Evolutionary conservation across 2,113 vertebrate genomes (phyloP).

Genomic region (Holacanthus passer): DNA sequence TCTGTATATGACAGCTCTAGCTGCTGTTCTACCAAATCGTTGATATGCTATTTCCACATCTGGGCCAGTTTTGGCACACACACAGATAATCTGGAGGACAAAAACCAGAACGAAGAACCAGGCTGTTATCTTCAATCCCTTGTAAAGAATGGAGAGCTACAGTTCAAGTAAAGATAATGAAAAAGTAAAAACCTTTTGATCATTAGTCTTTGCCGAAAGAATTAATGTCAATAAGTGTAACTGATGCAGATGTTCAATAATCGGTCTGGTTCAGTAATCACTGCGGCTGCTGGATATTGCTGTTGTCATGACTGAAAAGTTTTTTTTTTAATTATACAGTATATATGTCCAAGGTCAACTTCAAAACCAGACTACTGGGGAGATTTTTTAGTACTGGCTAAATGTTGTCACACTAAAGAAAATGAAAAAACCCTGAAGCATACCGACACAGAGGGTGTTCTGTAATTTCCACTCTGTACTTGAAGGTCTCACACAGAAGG

Average conservation of each 20-base stretch:
- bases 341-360: background rate
- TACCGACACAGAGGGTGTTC: background rate
- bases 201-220: background rate
- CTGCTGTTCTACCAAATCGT: too few species aligned
- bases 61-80: too few species aligned
- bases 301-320: background rate
- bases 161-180: background rate
- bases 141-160: background rate
- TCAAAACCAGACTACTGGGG: background rate
- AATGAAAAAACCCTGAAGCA: background rate
- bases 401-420: background rate
- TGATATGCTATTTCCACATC: too few species aligned
- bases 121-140: background rate
- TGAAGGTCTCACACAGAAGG: background rate
- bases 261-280: background rate
- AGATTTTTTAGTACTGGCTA: background rate
- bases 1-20: too few species aligned
- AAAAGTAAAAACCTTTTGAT: background rate
- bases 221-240: background rate
- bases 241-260: background rate
- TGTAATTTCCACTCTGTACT: background rate
- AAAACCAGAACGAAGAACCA: too few species aligned
- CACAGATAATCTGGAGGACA: too few species aligned
- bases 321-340: too few species aligned
- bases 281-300: background rate